Evolutionary conservation across 2,113 vertebrate species (phyloP).

Genomic region (Leptobrachium leishanense): DNA sequence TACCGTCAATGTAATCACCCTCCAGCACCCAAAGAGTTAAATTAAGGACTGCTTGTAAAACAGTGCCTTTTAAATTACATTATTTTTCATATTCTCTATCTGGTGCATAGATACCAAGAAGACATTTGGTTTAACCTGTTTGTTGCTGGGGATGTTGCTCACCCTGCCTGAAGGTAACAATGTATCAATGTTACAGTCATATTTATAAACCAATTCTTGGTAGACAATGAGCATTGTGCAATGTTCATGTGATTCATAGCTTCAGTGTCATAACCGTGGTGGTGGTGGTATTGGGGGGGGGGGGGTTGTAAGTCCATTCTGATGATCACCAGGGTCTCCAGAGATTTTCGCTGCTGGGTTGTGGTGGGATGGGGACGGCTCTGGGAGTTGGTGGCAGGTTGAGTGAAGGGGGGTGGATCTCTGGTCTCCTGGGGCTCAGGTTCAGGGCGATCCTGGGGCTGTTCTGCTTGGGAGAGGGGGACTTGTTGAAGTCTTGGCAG

Average conservation of each 20-base stretch:
- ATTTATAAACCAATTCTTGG: slow-evolving; percentile 24
- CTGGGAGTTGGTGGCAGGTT: slow-evolving; percentile 47
- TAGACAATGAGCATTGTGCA: not conserved
- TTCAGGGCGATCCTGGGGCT: slow-evolving; percentile 52
- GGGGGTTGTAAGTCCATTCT: not conserved
- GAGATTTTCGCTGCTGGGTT: slow-evolving; percentile 37
- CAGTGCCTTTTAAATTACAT: no score
- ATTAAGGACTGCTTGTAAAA: not conserved
- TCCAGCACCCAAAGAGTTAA: not conserved
- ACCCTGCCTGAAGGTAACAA: not conserved
- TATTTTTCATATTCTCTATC: no score
- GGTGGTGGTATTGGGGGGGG: not conserved
- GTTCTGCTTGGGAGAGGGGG: slow-evolving; percentile 51
- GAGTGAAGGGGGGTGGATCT: not conserved
- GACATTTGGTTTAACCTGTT: not conserved
- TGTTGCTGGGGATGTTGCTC: not conserved
- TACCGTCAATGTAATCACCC: not conserved
- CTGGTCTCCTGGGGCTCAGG: slow-evolving; percentile 57
- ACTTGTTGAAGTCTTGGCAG: slow-evolving; percentile 60
- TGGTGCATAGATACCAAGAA: not conserved
- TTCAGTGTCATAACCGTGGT: not conserved
- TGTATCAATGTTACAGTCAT: not conserved
- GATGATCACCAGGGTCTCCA: slow-evolving; percentile 82
- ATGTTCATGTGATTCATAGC: not conserved
- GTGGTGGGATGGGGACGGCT: not conserved